phyloP scores from a whole-genome alignment of 2,888 invertebrate species.

The Euclidia mi region DNA sequence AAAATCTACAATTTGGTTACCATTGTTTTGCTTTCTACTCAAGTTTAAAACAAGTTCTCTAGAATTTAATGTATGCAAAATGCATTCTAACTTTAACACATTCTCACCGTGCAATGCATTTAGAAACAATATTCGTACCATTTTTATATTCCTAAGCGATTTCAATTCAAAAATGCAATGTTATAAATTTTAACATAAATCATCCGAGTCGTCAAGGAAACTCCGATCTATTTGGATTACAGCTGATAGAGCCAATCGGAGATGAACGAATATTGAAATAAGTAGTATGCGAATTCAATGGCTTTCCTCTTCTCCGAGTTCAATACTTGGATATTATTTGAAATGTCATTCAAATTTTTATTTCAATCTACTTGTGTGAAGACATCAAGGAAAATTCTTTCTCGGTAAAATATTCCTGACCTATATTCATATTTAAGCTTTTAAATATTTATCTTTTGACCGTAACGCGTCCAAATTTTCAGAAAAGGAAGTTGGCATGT shows the following conservation, averaged over 20 bases:
- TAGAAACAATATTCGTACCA: not conserved
- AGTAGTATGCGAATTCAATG: constrained; percentile 54
- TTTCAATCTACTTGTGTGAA: constrained; percentile 28
- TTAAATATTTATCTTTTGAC: not conserved
- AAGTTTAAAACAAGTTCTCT: too few species aligned
- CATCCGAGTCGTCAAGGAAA: constrained; percentile 32
- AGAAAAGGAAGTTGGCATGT: too few species aligned
- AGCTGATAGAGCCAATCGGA: constrained; percentile 41
- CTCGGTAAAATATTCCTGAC: not conserved
- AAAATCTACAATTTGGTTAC: too few species aligned
- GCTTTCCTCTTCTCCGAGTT: constrained; percentile 52
- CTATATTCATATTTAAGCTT: not conserved
- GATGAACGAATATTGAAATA: constrained; percentile 49
- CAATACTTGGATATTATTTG: constrained; percentile 51
- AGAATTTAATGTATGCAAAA: too few species aligned
- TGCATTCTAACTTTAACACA: too few species aligned
- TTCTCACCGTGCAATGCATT: too few species aligned
- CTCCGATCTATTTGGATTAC: constrained; percentile 40
- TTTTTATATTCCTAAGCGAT: constrained; percentile 3
- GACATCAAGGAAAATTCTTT: constrained; percentile 15
- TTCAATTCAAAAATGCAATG: constrained; percentile 24
- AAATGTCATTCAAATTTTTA: constrained; percentile 48
- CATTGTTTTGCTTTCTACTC: too few species aligned
- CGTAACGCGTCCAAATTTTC: not conserved
- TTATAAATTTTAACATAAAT: constrained; percentile 9